These are phyloP conservation scores for Barbus barbus DNA, from an alignment of 2,113 vertebrate genomes.

Conservation along the genomic window DNA sequence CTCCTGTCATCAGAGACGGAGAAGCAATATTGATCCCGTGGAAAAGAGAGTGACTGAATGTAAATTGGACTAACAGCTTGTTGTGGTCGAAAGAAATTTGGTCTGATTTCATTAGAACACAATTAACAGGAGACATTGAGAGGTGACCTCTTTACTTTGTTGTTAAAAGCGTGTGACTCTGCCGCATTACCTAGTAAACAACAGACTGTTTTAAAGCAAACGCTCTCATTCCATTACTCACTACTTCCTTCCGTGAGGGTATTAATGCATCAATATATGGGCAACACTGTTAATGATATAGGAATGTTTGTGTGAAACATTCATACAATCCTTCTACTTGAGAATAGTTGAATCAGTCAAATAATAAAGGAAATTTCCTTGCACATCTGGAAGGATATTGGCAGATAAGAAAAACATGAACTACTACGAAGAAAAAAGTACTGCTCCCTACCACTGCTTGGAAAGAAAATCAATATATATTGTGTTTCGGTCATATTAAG, in stretches of 20 bases:
- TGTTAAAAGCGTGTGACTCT: background rate
- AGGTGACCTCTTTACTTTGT: background rate
- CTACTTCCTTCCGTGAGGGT: background rate
- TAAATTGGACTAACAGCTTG: background rate
- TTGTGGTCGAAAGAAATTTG: background rate
- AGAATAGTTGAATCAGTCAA: no score
- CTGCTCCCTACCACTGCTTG: no score
- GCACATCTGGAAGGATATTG: no score
- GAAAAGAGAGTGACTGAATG: background rate
- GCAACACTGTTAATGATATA: no score
- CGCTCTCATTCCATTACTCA: background rate
- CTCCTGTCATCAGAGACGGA: background rate
- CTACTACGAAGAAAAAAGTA: no score
- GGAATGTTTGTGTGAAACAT: no score
- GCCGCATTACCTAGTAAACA: background rate
- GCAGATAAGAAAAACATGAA: no score
- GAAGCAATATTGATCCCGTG: background rate
- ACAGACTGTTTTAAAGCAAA: background rate
- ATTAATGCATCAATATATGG: no score
- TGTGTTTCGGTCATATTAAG: background rate
- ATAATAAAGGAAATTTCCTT: no score
- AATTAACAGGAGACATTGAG: slow-evolving; percentile 7
- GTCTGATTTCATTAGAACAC: slow-evolving; percentile 2
- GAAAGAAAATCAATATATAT: background rate
- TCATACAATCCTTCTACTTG: no score